Base-by-base conservation (phyloP, 2,113 vertebrate species). In the Ascaphus truei region DNA sequence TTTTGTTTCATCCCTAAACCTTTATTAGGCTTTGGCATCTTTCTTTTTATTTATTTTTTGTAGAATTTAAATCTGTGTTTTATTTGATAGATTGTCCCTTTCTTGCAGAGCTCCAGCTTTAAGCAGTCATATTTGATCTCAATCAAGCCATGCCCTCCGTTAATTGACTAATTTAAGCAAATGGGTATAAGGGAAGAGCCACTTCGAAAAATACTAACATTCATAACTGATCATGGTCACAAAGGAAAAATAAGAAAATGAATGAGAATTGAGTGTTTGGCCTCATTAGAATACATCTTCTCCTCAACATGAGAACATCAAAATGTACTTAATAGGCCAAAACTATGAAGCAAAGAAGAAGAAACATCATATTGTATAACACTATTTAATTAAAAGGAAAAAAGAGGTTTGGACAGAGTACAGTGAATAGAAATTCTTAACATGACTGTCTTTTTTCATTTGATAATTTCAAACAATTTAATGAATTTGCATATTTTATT, bases 401-500 rank as follows among this genome's bases (percentile, higher is more conserved):
- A 7, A 6, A 51, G 12, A 0, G 1, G 15, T 13, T 20, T 43
- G 39, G 77, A 15, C 0, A 62, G 75, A 77, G 71, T 48, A 65
- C 76, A 78, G 29, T 0, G 29, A 62, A 82, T 84, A 58, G 75
- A 63, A 79, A 84, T 85, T 74, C 83, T 65, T 0, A 12, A 59
- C 72, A 55, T 76, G 56, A 53, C 73, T 75, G 73, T 56, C 67
- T 83, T 79, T 67, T 31, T 80, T 68, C 56, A 75, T 78, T 74
- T 63, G 76, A 64, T 58, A 68, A 76, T 78, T 83, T 73, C 73
- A 51, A 73, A 77, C 72, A 71, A 45, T 1, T 62, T 80, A 72
- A 75, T 74, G 79, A 65, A 85, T 86, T 80, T 84, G n/a, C 82
- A 83, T 83, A 58, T 79, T 84, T 82, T 81, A 81, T 86, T 81